phyloP scores from a whole-genome alignment of 2,113 vertebrate species.

The Brienomyrus longianalis region DNA sequence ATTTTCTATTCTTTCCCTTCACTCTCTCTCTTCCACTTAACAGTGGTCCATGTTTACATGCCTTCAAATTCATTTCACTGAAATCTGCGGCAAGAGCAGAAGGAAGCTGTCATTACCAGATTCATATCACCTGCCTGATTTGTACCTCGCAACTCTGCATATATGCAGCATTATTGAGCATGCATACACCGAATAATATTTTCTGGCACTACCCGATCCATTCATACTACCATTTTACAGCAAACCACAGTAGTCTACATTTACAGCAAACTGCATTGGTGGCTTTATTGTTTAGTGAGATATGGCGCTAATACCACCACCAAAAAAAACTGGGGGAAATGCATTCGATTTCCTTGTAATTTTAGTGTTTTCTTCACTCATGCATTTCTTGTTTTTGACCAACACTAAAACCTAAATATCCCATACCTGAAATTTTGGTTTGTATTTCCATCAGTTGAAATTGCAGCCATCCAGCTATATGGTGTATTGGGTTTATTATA shows the following conservation, averaged over 20 bases:
- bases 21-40: background rate
- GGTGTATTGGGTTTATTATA: background rate
- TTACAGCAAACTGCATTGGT: background rate
- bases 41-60: background rate
- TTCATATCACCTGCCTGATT: background rate
- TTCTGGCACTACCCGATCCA: background rate
- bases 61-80: background rate
- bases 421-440: background rate
- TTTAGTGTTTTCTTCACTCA: background rate
- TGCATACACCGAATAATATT: background rate
- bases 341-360: background rate
- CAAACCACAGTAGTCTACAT: background rate
- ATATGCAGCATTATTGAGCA: background rate
- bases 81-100: background rate
- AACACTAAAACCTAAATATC: background rate
- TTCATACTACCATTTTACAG: background rate
- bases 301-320: background rate
- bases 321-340: background rate
- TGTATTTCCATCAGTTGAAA: background rate
- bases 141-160: background rate
- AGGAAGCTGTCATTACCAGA: background rate
- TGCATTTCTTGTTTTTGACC: background rate
- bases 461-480: background rate
- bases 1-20: background rate
- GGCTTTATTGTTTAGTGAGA: background rate